Base-by-base conservation (phyloP, 2,888 invertebrate genomes). In the Eulithis testata region DNA sequence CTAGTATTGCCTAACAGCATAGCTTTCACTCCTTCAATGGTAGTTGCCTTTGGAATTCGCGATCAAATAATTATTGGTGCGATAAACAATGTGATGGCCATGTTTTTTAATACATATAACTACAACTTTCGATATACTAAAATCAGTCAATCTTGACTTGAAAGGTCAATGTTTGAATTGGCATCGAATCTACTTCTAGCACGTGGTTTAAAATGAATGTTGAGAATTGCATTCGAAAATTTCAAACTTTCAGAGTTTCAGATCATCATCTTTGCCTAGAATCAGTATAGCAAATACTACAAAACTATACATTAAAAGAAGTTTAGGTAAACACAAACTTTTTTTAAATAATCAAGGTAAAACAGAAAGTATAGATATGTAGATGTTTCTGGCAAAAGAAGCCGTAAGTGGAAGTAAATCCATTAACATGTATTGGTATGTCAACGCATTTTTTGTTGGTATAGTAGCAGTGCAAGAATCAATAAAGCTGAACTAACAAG, bases 31-130 rank as follows among this genome's bases (percentile, higher is more conserved):
- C 14, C 49, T 8, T 21, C 21, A 21, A 21, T 49, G 49, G 49
- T 21, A 49, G 49, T 11, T 21, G 49, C 49, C 49, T 21, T 49
- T 49, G 49, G 49, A 49, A 21, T 49, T 7, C 21, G n/a, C 49
- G 49, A 21, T 49, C 49, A 21, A 49, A 21, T 11, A 9, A 21
- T 49, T 21, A 21, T 49, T 49, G 9, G 4, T 21, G 9, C 49
- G 21, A 49, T 47, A 12, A 47, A 47, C 47, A 47, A 47, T 47
- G 14, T 47, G 47, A 47, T 49, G 21, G 9, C 9, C 11, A 49
- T 49, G 49, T 49, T 49, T 11, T 21, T 21, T 21, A 49, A 44
- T 44, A 21, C 21, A 21, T 21, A 14, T 47, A 14, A 47, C 4
- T 44, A 11, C n/a, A 44, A n/a, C 14, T 47, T 47, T 47, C 9